Conservation (phyloP, 2,797 vertebrate genomes). For the Podarcis siculus region DNA sequence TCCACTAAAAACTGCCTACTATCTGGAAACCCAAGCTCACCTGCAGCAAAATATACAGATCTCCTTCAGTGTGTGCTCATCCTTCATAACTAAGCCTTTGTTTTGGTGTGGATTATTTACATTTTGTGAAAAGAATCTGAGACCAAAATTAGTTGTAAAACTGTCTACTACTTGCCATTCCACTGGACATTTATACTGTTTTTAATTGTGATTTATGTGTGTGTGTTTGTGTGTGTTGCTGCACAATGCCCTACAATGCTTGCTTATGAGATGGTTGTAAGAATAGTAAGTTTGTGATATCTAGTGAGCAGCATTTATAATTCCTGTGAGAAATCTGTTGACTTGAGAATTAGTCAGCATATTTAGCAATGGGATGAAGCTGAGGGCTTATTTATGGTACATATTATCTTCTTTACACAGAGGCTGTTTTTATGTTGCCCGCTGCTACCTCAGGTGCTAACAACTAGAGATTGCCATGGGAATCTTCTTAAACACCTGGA, state of each 20-base stretch:
- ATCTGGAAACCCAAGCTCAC: too few relatives aligned
- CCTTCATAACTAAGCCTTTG: not conserved
- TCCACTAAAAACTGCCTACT: too few relatives aligned
- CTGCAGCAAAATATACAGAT: not conserved
- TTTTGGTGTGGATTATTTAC: not conserved
- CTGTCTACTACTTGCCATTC: not conserved
- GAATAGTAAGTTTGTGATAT: not conserved
- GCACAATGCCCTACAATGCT: not conserved
- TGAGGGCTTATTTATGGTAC: not conserved
- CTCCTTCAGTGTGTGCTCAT: not conserved
- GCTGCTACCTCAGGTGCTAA: not conserved
- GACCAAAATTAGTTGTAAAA: not conserved
- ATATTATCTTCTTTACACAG: not conserved
- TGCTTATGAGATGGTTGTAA: not conserved
- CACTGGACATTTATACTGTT: too few relatives aligned
- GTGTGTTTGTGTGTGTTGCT: too few relatives aligned
- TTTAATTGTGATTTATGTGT: too few relatives aligned
- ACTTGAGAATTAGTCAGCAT: not conserved
- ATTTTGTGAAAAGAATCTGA: not conserved
- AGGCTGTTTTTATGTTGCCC: not conserved
- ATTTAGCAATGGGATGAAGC: not conserved
- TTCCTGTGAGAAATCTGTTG: not conserved
- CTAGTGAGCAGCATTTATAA: not conserved
- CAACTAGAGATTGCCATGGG: not conserved
- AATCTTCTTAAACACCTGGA: not conserved